Base-by-base conservation (phyloP, 2,113 vertebrate species). In the Brachirus orientalis region DNA sequence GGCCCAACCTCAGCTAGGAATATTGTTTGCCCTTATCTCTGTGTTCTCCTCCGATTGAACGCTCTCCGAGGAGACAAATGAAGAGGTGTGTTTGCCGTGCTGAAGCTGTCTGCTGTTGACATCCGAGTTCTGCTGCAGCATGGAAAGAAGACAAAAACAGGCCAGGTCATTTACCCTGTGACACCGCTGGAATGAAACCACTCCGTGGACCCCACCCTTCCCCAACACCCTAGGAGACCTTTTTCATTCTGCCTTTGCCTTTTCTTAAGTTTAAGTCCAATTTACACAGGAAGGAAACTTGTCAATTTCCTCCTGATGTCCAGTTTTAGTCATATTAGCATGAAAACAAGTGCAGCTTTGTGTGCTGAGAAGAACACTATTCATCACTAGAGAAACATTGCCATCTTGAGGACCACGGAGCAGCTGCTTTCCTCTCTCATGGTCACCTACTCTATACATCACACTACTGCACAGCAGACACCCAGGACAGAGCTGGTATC, bases 1-100 rank as follows among this genome's bases (percentile, higher is more conserved):
- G 74, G 71, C 80, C 69, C 44, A 37, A 72, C 67, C 20, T 68
- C 86, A 84, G 83, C 81, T 88, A 88, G 86, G 86, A 90, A 83
- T 88, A 85, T 86, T 84, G 63, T 80, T 72, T 75, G 16, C 22
- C 52, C 45, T 74, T 13, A 10, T 70, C 67, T 53, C 71, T 77
- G 73, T 77, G 77, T 52, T 77, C 60, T 79, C 74, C 72, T 80
- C 64, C 69, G 67, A 69, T 74, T 78, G 79, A 79, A 66, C 66
- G 38, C 65, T 78, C 70, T 78, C 72, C 45, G 52, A 69, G 76
- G 79, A 84, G 86, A 76, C 36, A 13, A 78, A 72, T n/a, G 77
- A 83, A 77, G 58, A 74, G 8, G 52, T 1, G 51, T 20, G 69
- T 67, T 46, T 70, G 70, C 70, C 69, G 53, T 46, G 65, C 73